Base-by-base conservation (phyloP, 1,140 invertebrate genomes). In the Lanistes nyassanus region DNA sequence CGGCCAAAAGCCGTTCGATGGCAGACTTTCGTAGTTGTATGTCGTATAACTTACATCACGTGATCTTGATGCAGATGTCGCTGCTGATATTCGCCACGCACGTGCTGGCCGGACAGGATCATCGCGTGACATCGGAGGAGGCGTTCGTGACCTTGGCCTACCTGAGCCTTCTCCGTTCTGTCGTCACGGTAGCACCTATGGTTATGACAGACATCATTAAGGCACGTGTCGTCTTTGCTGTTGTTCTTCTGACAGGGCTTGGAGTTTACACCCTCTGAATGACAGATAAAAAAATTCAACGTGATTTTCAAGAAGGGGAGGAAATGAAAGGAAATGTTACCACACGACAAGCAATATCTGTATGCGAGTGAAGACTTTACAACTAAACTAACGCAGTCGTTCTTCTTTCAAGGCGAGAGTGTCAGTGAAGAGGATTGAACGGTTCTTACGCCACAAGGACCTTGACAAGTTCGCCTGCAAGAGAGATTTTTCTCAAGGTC, bases 61-160 rank as follows among this genome's bases (percentile, higher is more conserved):
- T 47, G 42, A 13, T 47, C 42, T 16, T 47, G 42, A 47, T 69
- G 42, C 68, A 70, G 68, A 70, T 70, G 68, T 9, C 68, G 5
- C 31, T 70, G 26, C 68, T 70, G 51, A 56, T 31, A 7, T 70
- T 70, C 11, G 16, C 68, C 34, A 55, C 51, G 3, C 51, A 58
- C 31, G 51, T 56, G 7, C 34, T 70, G 34, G 31, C 31, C 23
- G 51, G 51, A 34, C 47, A 16, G 13, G 34, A 29, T 13, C n/a
- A n/a, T 56, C 39, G 31, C 36, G 47, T 70, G 68, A 70, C 68
- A 53, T 70, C 68, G 56, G 51, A 70, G 37, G 68, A 70, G 26
- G 53, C 31, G 26, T 70, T 70, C 34, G 68, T 70, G 68, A 70
- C 68, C 29, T 37, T 70, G 53, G 47, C 51, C n/a, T 70, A 70